Base-by-base conservation (phyloP, 2,888 invertebrate genomes). In the Strigamia transsilvanica region DNA sequence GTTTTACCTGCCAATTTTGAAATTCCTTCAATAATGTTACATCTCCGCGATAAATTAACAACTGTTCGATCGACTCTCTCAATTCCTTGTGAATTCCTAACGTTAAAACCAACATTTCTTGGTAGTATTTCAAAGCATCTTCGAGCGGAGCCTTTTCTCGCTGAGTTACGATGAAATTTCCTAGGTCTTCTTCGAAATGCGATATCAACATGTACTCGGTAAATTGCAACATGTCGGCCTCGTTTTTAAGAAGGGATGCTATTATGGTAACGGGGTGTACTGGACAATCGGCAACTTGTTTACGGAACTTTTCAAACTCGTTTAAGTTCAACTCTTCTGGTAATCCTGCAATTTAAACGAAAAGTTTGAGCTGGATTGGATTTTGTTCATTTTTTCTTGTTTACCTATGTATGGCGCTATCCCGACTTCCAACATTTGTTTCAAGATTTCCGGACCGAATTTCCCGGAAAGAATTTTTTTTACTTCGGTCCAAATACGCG, bases 401-500 rank as follows among this genome's bases (percentile, higher is more conserved):
- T 78, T 88, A 93, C 94, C 96, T 84, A 98, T 92, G 85, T 93
- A 92, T 84, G 91, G 89, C 5, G 91, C 91, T 82, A 96, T 87
- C 1, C 92, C 94, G 85, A 94, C 92, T 83, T 93, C 91, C 0
- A 95, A 86, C 91, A 99, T 94, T 85, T 91, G 92, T 82, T 91
- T 88, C 79, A 95, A 88, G 61, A 98, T 88, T 83, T 93, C 92
- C 10, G 91, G 91, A 46, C 93, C 93, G 90, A 92, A 94, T 84
- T 94, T 94, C 79, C 98, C 98, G 85, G 92, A 90, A 1, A 98
- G 88, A 84, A 95, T 97, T 89, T 97, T 96, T 86, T 93, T 93
- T 82, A 98, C 89, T 89, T 99, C 99, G 21, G 91, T 90, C 98
- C 99, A 99, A 85, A 99, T 94, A 86, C 99, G 91, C 90, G 99